Evolutionary conservation across 2,113 vertebrate species (phyloP), one percentile per base, ranked within the genome.

Genomic region (Antennarius striatus): DNA sequence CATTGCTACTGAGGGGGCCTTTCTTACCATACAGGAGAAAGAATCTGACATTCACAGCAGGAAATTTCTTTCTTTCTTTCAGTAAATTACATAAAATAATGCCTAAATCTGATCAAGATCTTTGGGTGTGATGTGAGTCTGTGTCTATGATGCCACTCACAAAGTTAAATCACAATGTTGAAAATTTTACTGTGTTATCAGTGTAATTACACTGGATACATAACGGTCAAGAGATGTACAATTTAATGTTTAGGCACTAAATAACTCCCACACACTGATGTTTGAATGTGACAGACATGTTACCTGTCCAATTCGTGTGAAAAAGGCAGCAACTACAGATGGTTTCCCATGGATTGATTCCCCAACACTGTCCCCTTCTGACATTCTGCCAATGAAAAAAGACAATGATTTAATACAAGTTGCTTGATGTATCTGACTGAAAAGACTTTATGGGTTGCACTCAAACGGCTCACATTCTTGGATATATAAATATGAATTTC

Each of bases 261-360:
- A 39, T 15, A 47, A 14, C 45, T 14, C 45, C 5, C 12, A 1
- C 14, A 47, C 5, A 6, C 3, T 52, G 50, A 0, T 10, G 10
- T 28, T 50, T 17, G 22, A 29, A 30, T 4, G 17, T 17, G 0
- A 58, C 1, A n/a, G n/a, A 36, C 3, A 52, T 0, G 1, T 85
- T 83, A 98, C 98, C 97, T 99, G 97, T 84, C 96, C 96, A 36
- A 98, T 90, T 58, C 96, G 91, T 56, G 95, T 95, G 92, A 98
- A 98, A 90, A 99, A 96, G 77, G 93, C 92, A 89, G 90, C 92
- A 68, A 98, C 88, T 91, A 95, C 89, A 0, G 96, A 98, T 70
- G 96, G 89, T 73, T 98, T 98, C 85, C 98, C 97, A 88, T 98
- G 97, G 89, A 99, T 95, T 52, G 97, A 96, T 59, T 99, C 98